A percentile compares a stretch with the other conserved stretches of the same genome.
phyloP scores from a whole-genome alignment of 2,113 vertebrate genomes.

The Mesoclemmys tuberculata region DNA sequence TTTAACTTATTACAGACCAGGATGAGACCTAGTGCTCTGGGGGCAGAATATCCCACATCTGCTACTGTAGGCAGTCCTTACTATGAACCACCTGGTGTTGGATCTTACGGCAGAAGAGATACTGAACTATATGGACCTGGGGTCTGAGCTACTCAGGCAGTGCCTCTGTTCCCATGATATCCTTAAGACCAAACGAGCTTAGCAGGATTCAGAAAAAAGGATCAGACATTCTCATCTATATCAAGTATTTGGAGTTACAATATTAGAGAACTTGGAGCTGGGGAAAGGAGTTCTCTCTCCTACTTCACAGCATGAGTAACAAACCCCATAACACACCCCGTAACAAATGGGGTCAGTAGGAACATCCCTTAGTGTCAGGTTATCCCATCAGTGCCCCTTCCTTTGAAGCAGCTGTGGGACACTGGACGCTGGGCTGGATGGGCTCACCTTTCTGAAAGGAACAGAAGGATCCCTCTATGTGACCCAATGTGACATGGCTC shows the following conservation, averaged over 20 bases:
- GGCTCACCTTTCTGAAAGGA: background rate
- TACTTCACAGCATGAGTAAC: background rate
- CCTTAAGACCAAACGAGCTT: background rate
- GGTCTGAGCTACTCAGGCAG: background rate
- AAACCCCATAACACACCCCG: no score
- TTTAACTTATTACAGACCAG: background rate
- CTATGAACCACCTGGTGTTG: background rate
- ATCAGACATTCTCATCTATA: background rate
- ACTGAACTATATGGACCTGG: background rate
- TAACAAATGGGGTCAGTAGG: background rate
- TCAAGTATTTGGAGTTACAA: background rate
- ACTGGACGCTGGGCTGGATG: background rate
- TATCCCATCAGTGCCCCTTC: background rate
- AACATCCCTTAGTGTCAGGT: background rate
- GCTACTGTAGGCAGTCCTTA: background rate
- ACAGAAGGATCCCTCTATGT: background rate
- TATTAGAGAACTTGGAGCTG: background rate
- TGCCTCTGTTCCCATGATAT: background rate
- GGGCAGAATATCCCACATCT: background rate
- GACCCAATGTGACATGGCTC: background rate
- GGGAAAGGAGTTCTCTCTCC: background rate
- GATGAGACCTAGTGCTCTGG: background rate
- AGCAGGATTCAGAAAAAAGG: background rate
- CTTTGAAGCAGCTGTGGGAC: background rate
- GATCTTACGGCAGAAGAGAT: background rate